Evolutionary conservation across 2,113 vertebrate species (phyloP).

Genomic region (Cettia cetti): DNA sequence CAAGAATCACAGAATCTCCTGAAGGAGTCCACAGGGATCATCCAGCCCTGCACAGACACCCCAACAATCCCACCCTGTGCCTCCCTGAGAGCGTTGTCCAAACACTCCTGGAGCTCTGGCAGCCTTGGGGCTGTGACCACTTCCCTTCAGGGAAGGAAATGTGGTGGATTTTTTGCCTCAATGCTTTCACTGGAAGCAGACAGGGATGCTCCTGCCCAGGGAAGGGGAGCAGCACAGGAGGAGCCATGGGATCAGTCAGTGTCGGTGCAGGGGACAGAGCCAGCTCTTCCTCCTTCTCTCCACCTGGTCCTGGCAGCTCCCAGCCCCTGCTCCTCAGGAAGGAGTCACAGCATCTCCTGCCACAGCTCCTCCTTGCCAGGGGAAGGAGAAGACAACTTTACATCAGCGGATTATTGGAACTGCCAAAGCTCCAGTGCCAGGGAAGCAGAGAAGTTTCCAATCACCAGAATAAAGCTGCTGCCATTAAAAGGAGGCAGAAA

Average conservation of each 20-base stretch:
- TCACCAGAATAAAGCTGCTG: background rate
- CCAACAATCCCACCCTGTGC: background rate
- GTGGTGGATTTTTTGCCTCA: background rate
- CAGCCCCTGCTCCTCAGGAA: background rate
- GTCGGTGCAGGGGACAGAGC: background rate
- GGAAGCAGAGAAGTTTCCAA: background rate
- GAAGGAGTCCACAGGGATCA: background rate
- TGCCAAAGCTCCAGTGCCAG: background rate
- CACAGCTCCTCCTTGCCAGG: background rate
- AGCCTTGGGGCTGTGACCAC: background rate
- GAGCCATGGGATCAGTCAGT: background rate
- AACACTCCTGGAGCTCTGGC: background rate
- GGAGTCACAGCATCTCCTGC: background rate
- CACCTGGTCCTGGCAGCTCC: background rate
- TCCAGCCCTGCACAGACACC: background rate
- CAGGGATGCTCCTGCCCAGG: background rate
- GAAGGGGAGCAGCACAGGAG: background rate
- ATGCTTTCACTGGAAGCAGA: background rate
- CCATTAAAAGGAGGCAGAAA: background rate
- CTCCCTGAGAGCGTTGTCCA: background rate
- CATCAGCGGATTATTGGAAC: background rate
- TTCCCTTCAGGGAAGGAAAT: background rate
- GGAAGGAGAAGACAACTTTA: background rate
- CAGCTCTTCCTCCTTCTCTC: background rate
- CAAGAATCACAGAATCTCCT: background rate